These are phyloP conservation scores for Caranx melampygus DNA, from an alignment of 2,113 vertebrate species.

Conservation along the genomic window DNA sequence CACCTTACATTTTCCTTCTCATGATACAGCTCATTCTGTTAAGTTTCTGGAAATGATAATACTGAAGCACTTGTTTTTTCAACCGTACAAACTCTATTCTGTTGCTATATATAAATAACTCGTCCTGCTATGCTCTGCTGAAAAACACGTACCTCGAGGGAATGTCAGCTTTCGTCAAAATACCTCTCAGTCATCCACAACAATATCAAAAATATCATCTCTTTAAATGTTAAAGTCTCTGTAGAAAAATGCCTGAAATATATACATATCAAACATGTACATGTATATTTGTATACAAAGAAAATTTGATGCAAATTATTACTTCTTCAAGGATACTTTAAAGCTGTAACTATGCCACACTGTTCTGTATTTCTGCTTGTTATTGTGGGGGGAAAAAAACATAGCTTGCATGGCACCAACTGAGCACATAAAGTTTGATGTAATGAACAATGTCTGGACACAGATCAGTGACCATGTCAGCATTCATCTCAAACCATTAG, in stretches of 20 bases:
- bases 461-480: slow-evolving; percentile 56
- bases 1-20: slow-evolving; percentile 18
- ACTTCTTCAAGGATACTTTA: slow-evolving; percentile 68
- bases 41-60: slow-evolving; percentile 40
- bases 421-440: slow-evolving; percentile 48
- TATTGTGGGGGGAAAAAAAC: slow-evolving; percentile 31
- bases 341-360: slow-evolving; percentile 68
- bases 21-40: slow-evolving; percentile 14
- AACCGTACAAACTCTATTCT: slow-evolving; percentile 46
- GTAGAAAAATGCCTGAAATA: slow-evolving; percentile 84
- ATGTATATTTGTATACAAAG: slow-evolving; percentile 79
- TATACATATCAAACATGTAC: slow-evolving; percentile 76
- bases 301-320: slow-evolving; percentile 85
- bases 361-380: slow-evolving; percentile 43
- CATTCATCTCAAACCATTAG: slow-evolving; percentile 44
- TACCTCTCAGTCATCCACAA: slow-evolving; percentile 70
- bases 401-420: slow-evolving; percentile 55
- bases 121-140: slow-evolving; percentile 61
- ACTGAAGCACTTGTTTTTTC: slow-evolving; percentile 46
- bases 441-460: slow-evolving; percentile 62
- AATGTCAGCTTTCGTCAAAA: slow-evolving; percentile 69
- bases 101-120: slow-evolving; percentile 73
- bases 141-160: slow-evolving; percentile 55
- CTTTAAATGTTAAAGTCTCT: slow-evolving; percentile 82
- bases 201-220: slow-evolving; percentile 87